Percentiles rank a stretch among this genome's conserved stretches.
Conservation (phyloP, 2,797 vertebrate genomes). For the Gallinago solitaria region DNA sequence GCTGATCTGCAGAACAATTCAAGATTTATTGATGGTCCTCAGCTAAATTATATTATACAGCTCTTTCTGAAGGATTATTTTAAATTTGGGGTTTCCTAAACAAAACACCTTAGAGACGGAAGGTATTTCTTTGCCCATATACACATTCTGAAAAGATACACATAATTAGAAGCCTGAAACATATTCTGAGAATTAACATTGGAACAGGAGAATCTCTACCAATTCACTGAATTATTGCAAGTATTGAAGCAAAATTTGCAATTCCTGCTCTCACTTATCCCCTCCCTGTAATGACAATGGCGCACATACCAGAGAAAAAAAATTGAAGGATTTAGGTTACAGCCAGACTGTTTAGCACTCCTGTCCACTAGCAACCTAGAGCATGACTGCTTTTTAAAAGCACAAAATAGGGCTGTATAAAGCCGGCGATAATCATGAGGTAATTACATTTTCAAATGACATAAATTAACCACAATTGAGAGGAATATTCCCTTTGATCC, state of each 20-base stretch:
- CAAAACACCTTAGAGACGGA: not conserved
- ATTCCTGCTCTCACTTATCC: not conserved
- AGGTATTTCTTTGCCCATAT: not conserved
- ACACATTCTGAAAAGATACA: not conserved
- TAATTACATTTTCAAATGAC: constrained; percentile 61
- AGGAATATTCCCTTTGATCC: constrained; percentile 61
- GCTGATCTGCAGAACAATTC: not conserved
- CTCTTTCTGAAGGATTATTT: not conserved
- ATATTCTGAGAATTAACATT: not conserved
- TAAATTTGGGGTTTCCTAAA: constrained; percentile 10
- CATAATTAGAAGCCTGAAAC: not conserved
- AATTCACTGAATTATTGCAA: not conserved
- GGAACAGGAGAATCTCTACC: not conserved
- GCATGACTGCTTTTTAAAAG: not conserved
- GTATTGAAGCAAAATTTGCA: not conserved
- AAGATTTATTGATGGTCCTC: not conserved
- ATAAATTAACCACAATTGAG: constrained; percentile 61
- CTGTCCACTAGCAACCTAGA: not conserved
- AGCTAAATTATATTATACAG: not conserved
- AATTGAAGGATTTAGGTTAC: not conserved
- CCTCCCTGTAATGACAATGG: not conserved
- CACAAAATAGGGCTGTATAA: not conserved
- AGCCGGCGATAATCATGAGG: constrained; percentile 8
- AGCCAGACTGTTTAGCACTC: not conserved
- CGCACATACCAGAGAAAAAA: not conserved